phyloP scores from a whole-genome alignment of 2,888 invertebrate species.

The Ganaspis brasiliensis region DNA sequence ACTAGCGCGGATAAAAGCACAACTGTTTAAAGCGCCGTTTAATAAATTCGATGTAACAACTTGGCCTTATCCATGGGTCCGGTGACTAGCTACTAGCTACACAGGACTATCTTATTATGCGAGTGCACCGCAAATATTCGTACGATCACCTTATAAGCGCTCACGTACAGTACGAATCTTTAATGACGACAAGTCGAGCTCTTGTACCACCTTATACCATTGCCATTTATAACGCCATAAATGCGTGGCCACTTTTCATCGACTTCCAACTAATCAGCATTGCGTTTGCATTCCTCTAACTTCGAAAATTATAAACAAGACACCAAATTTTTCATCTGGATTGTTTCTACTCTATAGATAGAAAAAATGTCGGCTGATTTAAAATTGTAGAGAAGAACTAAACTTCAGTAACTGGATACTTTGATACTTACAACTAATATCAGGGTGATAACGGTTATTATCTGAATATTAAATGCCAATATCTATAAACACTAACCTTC shows the following conservation, averaged over 20 bases:
- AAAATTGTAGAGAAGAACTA: too few relatives aligned
- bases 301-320: background rate
- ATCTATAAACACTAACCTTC: too few relatives aligned
- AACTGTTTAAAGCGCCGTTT: constrained; percentile 60
- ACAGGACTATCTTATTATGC: constrained; percentile 64
- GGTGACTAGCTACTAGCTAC: constrained; percentile 47
- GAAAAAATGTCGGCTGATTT: too few relatives aligned
- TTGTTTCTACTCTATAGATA: too few relatives aligned
- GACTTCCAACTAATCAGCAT: constrained; percentile 16
- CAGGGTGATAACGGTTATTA: too few relatives aligned
- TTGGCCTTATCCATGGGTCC: constrained; percentile 54
- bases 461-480: too few relatives aligned
- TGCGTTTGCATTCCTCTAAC: constrained; percentile 14
- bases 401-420: too few relatives aligned
- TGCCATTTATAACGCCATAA: constrained; percentile 26
- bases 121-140: constrained; percentile 61
- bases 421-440: too few relatives aligned
- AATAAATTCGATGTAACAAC: constrained; percentile 62
- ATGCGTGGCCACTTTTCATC: constrained; percentile 11
- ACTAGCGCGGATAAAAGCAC: constrained; percentile 53
- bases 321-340: too few relatives aligned
- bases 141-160: constrained; percentile 49
- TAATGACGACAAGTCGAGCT: constrained; percentile 48
- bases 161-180: constrained; percentile 45
- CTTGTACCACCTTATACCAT: constrained; percentile 31